Conservation (phyloP, 2,113 vertebrate genomes). For the Cochlearius cochlearius region DNA sequence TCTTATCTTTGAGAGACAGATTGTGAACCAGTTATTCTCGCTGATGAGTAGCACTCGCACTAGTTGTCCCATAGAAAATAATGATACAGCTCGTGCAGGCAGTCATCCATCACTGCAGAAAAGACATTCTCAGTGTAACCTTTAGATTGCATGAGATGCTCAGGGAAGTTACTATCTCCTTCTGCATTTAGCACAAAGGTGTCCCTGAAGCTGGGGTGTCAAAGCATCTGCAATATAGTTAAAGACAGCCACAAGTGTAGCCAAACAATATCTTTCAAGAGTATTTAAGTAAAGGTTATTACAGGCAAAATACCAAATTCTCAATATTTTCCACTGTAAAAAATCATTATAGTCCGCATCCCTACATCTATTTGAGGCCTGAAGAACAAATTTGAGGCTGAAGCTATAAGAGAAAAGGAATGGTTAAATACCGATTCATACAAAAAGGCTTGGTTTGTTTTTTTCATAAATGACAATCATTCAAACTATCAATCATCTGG, state of each 20-base stretch:
- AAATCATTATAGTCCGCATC: background rate
- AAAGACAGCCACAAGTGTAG: background rate
- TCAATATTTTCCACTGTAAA: background rate
- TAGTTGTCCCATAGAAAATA: background rate
- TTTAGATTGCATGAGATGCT: constrained; percentile 14
- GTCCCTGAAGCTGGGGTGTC: background rate
- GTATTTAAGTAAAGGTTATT: background rate
- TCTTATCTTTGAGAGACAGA: constrained; percentile 51
- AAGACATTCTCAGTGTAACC: background rate
- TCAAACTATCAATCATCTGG: constrained; percentile 51
- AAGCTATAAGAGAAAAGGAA: background rate
- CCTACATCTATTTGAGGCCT: background rate
- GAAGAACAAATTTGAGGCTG: background rate
- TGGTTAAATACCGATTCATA: background rate
- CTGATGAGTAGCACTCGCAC: background rate
- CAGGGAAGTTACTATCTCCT: constrained; percentile 2
- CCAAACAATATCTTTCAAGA: background rate
- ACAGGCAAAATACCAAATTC: background rate
- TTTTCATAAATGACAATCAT: constrained; percentile 2
- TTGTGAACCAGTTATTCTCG: constrained; percentile 9
- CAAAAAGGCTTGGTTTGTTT: background rate
- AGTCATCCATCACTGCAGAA: constrained; percentile 11
- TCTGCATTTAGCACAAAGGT: background rate
- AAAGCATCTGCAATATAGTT: background rate
- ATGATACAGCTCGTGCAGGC: background rate